These are phyloP conservation scores for Aepyceros melampus DNA, from an alignment of 2,113 vertebrate genomes.

Conservation along the genomic window DNA sequence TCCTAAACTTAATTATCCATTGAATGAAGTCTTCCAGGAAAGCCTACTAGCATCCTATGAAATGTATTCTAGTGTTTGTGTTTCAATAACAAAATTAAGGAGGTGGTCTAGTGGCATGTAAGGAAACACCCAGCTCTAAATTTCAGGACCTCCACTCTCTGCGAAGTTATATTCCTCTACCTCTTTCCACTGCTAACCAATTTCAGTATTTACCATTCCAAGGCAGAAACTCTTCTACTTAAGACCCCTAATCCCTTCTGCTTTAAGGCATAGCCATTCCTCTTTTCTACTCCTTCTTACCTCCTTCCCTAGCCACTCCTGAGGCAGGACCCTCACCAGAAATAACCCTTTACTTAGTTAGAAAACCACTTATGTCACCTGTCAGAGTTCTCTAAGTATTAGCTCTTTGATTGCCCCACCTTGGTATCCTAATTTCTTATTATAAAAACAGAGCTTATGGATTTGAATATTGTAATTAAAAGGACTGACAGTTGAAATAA, in stretches of 20 bases:
- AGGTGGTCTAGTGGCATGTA: not conserved
- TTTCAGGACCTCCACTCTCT: not conserved
- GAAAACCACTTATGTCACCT: not conserved
- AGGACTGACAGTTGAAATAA: not conserved
- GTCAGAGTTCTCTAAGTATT: not conserved
- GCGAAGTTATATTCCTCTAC: not conserved
- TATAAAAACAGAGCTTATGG: not conserved
- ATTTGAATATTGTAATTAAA: not conserved
- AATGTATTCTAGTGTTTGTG: not conserved
- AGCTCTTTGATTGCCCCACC: not conserved
- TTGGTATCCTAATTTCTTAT: not conserved
- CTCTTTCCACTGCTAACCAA: not conserved
- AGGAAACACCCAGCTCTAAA: not conserved
- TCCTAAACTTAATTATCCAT: conserved; percentile 32
- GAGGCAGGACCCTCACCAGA: not conserved
- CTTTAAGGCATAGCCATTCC: not conserved
- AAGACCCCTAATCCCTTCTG: not conserved
- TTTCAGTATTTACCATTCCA: not conserved
- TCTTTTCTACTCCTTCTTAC: not conserved
- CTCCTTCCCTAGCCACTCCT: not conserved
- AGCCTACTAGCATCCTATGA: not conserved
- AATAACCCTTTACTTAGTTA: not conserved
- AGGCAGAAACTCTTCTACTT: not conserved
- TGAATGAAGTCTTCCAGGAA: conserved; percentile 25
- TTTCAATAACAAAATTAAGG: not conserved